Conservation (phyloP, 92 coral and sea anemone genomes). For the Desmophyllum pertusum region DNA sequence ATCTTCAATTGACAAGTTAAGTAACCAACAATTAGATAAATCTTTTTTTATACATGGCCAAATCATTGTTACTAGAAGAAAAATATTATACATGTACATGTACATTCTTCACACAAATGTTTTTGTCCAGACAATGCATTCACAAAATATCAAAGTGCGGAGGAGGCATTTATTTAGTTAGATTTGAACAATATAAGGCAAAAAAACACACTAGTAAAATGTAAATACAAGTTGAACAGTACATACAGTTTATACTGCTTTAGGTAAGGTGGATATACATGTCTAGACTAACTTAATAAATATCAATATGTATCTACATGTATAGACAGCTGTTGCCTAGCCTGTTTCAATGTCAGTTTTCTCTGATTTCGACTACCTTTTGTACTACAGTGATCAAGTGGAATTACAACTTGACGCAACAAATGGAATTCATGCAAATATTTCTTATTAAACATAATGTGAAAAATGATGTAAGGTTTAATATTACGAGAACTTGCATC, state of each 20-base stretch:
- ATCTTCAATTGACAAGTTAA: too few relatives aligned
- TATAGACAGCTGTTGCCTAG: neutral
- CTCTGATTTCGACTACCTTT: too few relatives aligned
- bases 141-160: neutral
- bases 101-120: neutral
- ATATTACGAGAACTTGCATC: neutral
- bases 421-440: conserved; percentile 10
- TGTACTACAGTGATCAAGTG: too few relatives aligned
- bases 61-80: neutral
- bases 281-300: neutral
- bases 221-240: neutral
- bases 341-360: too few relatives aligned
- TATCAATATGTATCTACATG: neutral
- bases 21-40: too few relatives aligned
- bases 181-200: neutral
- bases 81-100: too few relatives aligned
- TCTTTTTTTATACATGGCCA: neutral
- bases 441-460: neutral
- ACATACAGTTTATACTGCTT: neutral
- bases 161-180: neutral
- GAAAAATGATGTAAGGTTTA: neutral
- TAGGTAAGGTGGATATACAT: neutral
- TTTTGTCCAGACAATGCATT: neutral
- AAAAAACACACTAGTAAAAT: neutral
- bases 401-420: neutral